Evolutionary conservation across 2,113 vertebrate genomes (phyloP).

Genomic region (Lanius collurio): DNA sequence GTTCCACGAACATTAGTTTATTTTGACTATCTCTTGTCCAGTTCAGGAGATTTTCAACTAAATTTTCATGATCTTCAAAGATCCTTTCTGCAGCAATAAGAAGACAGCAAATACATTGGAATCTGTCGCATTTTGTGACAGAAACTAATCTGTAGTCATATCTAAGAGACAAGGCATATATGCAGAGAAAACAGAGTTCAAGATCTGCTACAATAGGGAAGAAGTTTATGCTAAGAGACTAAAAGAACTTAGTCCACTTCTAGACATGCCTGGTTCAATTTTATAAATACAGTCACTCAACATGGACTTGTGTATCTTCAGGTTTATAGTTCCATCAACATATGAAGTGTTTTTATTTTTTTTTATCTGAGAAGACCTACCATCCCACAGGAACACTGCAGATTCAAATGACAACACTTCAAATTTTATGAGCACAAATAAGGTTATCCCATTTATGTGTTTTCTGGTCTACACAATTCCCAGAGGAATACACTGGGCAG

Average conservation of each 20-base stretch:
- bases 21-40: conserved; percentile 99
- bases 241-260: not conserved
- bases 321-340: not conserved
- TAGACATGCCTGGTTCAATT: not conserved
- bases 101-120: not conserved
- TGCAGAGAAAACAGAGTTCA: not conserved
- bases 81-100: conserved; percentile 84
- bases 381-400: not conserved
- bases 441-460: not conserved
- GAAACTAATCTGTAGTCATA: not conserved
- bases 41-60: conserved; percentile 97
- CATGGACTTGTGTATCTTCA: not conserved
- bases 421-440: not conserved
- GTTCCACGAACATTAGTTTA: conserved; percentile 96
- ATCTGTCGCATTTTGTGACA: not conserved
- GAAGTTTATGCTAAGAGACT: not conserved
- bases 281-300: not conserved
- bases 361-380: not conserved
- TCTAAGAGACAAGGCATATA: not conserved
- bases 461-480: not conserved
- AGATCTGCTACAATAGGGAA: not conserved
- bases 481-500: not conserved
- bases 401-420: not conserved
- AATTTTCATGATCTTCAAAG: conserved; percentile 97
- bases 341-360: not conserved